Conservation (phyloP, 1,140 invertebrate genomes). For the Colletes gigas region DNA sequence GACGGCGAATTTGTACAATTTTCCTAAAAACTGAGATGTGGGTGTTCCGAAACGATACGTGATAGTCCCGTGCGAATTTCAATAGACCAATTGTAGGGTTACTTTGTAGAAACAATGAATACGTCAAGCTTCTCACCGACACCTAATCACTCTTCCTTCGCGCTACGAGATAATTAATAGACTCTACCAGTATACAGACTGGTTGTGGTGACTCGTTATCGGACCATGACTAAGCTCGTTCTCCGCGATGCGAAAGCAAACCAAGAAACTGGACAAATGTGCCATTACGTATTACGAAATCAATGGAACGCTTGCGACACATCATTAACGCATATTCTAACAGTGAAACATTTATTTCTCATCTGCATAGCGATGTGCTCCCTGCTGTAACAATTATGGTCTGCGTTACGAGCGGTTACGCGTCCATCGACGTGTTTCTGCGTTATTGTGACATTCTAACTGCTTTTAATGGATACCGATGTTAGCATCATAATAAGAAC, state of each 20-base stretch:
- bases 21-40: too few species aligned
- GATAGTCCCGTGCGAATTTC: too few species aligned
- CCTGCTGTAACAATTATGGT: slow-evolving; percentile 42
- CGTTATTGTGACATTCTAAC: slow-evolving; percentile 17
- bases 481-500: slow-evolving; percentile 17
- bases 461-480: not conserved
- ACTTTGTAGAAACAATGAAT: too few species aligned
- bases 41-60: too few species aligned
- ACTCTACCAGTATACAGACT: not conserved
- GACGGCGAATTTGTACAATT: too few species aligned
- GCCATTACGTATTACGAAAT: slow-evolving; percentile 44
- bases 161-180: not conserved
- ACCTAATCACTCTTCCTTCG: not conserved
- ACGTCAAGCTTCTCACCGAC: too few species aligned
- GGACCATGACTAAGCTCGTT: not conserved
- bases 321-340: slow-evolving; percentile 19
- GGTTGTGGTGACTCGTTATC: not conserved
- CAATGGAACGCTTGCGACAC: slow-evolving; percentile 40
- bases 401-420: slow-evolving; percentile 19
- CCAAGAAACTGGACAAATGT: slow-evolving; percentile 7
- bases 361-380: slow-evolving; percentile 40
- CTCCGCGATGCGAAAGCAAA: not conserved
- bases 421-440: slow-evolving; percentile 15
- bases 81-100: too few species aligned
- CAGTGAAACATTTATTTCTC: slow-evolving; percentile 52